Percentiles rank a stretch among this genome's conserved stretches.
Evolutionary conservation across 1,140 invertebrate genomes (phyloP).

Genomic region (Ips typographus): DNA sequence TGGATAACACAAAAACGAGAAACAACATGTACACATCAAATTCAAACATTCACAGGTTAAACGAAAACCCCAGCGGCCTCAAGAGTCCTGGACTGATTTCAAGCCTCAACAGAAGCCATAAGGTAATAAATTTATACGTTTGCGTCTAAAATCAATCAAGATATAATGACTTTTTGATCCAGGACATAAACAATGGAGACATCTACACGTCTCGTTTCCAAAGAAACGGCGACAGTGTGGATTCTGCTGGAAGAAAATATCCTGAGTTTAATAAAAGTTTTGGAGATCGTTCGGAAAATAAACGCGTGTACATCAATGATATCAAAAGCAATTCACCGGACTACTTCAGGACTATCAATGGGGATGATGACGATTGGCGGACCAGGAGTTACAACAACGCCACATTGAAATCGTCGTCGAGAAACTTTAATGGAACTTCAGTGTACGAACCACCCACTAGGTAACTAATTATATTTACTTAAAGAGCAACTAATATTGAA

Average conservation of each 20-base stretch:
- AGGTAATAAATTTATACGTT: constrained; percentile 36
- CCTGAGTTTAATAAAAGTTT: constrained; percentile 9
- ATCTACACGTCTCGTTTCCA: constrained; percentile 57
- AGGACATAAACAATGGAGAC: constrained; percentile 62
- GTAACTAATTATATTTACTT: constrained; percentile 18
- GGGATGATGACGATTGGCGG: constrained; percentile 55
- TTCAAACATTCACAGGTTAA: constrained; percentile 68
- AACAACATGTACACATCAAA: constrained; percentile 71
- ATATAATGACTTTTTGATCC: constrained; percentile 12
- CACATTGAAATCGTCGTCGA: constrained; percentile 43
- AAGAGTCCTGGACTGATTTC: constrained; percentile 83
- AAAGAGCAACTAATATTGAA: neutral
- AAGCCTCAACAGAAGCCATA: constrained; percentile 77
- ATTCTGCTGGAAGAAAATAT: constrained; percentile 18
- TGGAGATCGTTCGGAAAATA: constrained; percentile 54
- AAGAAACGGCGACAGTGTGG: constrained; percentile 52
- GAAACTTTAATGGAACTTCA: constrained; percentile 45
- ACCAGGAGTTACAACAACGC: constrained; percentile 45
- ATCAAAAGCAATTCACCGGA: constrained; percentile 73
- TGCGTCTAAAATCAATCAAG: neutral
- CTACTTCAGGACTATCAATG: constrained; percentile 69
- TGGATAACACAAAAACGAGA: constrained; percentile 38
- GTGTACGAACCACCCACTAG: constrained; percentile 49
- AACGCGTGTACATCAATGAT: constrained; percentile 69
- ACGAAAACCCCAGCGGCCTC: constrained; percentile 69